Base-by-base conservation (phyloP, 64 coral and sea anemone genomes). In the Anthopleura sola region DNA sequence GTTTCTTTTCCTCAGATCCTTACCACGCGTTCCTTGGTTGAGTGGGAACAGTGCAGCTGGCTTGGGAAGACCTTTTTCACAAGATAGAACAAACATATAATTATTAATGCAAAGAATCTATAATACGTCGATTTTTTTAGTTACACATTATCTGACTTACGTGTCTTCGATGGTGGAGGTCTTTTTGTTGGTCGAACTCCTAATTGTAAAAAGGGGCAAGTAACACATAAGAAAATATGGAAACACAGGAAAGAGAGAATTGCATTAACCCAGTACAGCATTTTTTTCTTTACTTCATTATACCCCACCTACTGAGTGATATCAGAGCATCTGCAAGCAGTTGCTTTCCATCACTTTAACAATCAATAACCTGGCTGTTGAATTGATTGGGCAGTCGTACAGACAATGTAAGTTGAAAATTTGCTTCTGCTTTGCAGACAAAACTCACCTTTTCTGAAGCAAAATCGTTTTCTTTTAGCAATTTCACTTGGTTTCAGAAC, bases 371-470 rank as follows among this genome's bases (percentile, higher is more conserved):
- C 39, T 40, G 39, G 39, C 39, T 40, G 39, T 40, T 40, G 6
- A 40, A 40, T 40, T 40, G 39, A 3, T 40, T 40, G 39, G 39
- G 39, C 40, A 44, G 0, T 0, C 40, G 40, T 8, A 44, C 40
- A 44, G 40, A 44, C 9, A 44, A 44, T 44, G 40, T 44, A 44
- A n/a, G n/a, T n/a, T n/a, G n/a, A n/a, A n/a, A n/a, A n/a, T n/a
- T n/a, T n/a, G n/a, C n/a, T n/a, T n/a, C n/a, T n/a, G n/a, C n/a
- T n/a, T n/a, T n/a, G n/a, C 40, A 44, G 2, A 44, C 40, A 44
- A n/a, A 44, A 44, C 90, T 87, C 86, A 91, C 86, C 76, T 49
- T 78, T 83, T 68, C 44, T 90, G 28, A 87, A 77, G 84, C 93
- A 95, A 13, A 74, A 60, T 29, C 58, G 46, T 48, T 36, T 68